Evolutionary conservation across 2,888 invertebrate species (phyloP), one percentile per base, ranked within the genome.

Genomic region (Agrochola lota): DNA sequence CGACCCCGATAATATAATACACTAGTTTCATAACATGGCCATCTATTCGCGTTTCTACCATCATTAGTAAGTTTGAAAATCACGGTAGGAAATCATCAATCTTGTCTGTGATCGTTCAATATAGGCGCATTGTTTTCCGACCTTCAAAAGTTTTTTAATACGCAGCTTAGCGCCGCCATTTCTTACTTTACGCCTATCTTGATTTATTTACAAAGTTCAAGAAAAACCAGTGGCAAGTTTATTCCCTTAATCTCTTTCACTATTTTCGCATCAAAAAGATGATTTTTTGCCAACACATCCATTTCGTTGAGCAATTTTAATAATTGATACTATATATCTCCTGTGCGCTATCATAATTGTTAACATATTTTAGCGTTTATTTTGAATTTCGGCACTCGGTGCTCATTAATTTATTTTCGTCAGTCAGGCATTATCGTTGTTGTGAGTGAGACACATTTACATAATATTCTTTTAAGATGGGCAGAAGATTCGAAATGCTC

Each of bases 1-100:
- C 91, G 81, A 74, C 88, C 83, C 78, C 82, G 85, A 84, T 83
- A 76, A 82, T 77, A 86, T 80, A 88, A 88, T 87, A 84, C 75
- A 81, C 80, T 49, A 84, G 83, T 90, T 89, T 89, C 87, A 77
- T 79, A 87, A 83, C 72, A 57, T 67, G 23, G 68, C 55, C 64
- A 62, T 70, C 62, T 66, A 73, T 75, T 72, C 12, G 49, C 46
- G 68, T 85, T 81, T 66, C 40, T 73, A 74, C 63, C 35, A 76
- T 67, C 74, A 72, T 78, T 79, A 70, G 71, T 49, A 43, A 81
- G 71, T 76, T 74, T 30, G 52, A 64, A 67, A 66, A 77, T 74
- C 86, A 84, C 59, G 78, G 74, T 78, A 82, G 15, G 26, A 59
- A 64, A 55, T 70, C 78, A 85, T 88, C 66, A 71, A 79, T 85